Percentiles rank a stretch among this genome's conserved stretches.
Conservation (phyloP, 1,140 invertebrate genomes). For the Ridgeia piscesae region DNA sequence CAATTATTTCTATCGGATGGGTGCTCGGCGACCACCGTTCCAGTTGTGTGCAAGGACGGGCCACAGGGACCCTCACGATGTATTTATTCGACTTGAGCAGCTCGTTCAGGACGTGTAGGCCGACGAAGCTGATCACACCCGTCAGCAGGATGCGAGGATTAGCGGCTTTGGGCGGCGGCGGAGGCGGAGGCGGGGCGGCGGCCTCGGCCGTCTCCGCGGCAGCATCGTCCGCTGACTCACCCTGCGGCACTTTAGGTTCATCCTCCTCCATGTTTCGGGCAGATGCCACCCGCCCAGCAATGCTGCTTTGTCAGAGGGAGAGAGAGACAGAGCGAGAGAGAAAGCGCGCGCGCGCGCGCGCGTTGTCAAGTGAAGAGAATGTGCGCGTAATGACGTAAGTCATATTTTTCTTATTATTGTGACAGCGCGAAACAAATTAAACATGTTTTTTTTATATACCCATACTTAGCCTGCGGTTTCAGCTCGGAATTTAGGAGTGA, state of each 20-base stretch:
- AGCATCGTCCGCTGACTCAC: not conserved
- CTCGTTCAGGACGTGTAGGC: not conserved
- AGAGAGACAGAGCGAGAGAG: too few relatives aligned
- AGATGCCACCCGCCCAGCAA: not conserved
- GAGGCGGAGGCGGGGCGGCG: too few relatives aligned
- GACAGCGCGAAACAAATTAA: too few relatives aligned
- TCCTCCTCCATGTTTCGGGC: not conserved
- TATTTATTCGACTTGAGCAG: not conserved
- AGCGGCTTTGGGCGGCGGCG: too few relatives aligned
- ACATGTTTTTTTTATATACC: too few relatives aligned
- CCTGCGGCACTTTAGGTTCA: not conserved
- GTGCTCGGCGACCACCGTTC: not conserved
- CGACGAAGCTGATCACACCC: not conserved
- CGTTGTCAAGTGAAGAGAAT: not conserved
- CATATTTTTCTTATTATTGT: too few relatives aligned
- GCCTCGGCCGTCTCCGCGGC: too few relatives aligned
- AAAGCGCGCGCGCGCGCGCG: too few relatives aligned
- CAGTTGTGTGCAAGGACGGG: not conserved
- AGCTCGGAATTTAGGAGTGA: too few relatives aligned
- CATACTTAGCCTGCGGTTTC: too few relatives aligned
- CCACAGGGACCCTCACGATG: not conserved
- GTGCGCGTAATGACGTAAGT: not conserved
- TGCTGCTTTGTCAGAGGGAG: not conserved
- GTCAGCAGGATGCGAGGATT: constrained; percentile 11
- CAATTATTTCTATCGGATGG: not conserved